These are phyloP conservation scores for Siderastrea siderea DNA, from an alignment of 92 coral and sea anemone species.

Conservation along the genomic window DNA sequence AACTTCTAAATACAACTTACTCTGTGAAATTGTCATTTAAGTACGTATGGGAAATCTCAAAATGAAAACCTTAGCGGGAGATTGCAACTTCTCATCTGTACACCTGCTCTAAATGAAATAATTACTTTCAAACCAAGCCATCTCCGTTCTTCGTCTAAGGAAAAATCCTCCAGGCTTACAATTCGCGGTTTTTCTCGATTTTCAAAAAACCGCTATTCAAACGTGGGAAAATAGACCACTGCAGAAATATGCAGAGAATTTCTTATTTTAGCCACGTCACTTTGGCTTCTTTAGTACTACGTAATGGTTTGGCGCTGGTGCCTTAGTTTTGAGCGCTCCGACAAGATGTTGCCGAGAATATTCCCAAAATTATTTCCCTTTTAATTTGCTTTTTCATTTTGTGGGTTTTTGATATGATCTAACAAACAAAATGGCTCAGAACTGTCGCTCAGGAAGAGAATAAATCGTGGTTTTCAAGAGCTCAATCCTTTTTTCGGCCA, in stretches of 20 bases:
- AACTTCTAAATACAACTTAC: conserved; percentile 47
- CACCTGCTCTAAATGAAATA: conserved; percentile 61
- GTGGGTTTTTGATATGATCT: conserved; percentile 64
- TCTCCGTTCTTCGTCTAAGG: background rate
- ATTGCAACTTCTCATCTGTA: conserved; percentile 19
- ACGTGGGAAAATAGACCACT: background rate
- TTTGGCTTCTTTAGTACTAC: conserved; percentile 5
- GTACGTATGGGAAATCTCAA: conserved; percentile 47
- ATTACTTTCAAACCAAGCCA: conserved; percentile 56
- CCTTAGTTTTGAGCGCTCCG: background rate
- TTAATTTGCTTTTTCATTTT: conserved; percentile 58
- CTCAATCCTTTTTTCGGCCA: conserved; percentile 28
- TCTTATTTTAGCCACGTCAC: conserved; percentile 26
- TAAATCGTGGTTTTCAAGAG: conserved; percentile 7
- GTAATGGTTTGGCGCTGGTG: conserved; percentile 18
- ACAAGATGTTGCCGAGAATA: conserved; percentile 21
- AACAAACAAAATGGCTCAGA: conserved; percentile 36
- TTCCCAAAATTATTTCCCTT: conserved; percentile 40
- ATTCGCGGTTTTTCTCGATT: background rate
- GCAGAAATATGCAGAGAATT: background rate
- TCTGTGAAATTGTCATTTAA: conserved; percentile 41
- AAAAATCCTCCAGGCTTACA: background rate
- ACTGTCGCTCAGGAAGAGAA: conserved; percentile 30
- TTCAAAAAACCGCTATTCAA: background rate
- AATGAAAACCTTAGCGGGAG: conserved; percentile 61